Base-by-base conservation (phyloP, 64 coral and sea anemone species). In the Pachyseris speciosa region DNA sequence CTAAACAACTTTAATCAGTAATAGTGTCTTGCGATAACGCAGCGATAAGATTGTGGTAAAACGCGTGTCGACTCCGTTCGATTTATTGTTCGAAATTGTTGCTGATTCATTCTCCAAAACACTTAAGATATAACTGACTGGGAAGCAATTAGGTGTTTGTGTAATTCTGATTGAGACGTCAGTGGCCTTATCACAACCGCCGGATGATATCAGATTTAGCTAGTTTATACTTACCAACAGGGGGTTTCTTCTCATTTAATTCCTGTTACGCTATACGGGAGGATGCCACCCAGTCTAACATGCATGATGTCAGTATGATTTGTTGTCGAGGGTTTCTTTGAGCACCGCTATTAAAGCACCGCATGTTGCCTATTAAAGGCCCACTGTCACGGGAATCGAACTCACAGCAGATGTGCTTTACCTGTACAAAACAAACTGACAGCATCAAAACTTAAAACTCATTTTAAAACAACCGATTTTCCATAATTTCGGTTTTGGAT, bases 351-450 rank as follows among this genome's bases (percentile, higher is more conserved):
- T 61, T 31, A 37, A 61, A 8, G 31, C 77, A 20, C 77, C 15
- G 77, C 77, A 36, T 29, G 77, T 61, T 81, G 52, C 77, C 77
- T 40, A 81, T 81, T 81, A 48, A 37, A 40, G 68, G 27, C 42
- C 38, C 22, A 9, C 15, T 74, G 22, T n/a, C n/a, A n/a, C n/a
- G 47, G 17, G 63, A 20, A 63, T 2, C 6, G 32, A 58, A 60
- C 17, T 61, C 16, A 79, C 28, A n/a, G 51, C 77, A 58, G 77
- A 81, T 81, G 48, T 37, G 37, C 33, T 81, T 81, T 61, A 81
- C 16, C 32, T 61, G 17, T 38, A 71, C 36, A 39, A 81, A 39
- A 53, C 49, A 55, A 60, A 60, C 24, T 11, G 22, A 61, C 10
- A 58, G 37, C 51, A 15, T 32, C 31, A 22, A 39, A 41, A 39